phyloP scores from a whole-genome alignment of 2,113 vertebrate genomes.

The Columbina picui region DNA sequence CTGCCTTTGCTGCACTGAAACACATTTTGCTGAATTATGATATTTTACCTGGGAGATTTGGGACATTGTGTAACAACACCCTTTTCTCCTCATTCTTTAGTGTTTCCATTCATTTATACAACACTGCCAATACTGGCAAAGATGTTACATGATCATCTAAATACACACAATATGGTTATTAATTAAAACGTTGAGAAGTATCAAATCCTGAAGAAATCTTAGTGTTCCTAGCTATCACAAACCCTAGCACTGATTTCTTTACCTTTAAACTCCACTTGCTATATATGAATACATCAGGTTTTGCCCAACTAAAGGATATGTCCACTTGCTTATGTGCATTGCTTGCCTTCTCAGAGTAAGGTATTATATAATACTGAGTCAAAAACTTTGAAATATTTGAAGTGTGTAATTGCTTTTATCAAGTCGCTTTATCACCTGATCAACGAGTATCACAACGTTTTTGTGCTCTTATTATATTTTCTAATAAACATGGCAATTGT shows the following conservation, averaged over 20 bases:
- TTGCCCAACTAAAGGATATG: background rate
- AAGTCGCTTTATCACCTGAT: background rate
- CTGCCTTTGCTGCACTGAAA: background rate
- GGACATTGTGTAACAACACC: background rate
- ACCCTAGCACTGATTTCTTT: background rate
- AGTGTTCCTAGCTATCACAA: background rate
- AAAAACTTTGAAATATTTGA: background rate
- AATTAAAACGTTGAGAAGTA: background rate
- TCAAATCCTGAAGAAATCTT: background rate
- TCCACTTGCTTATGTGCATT: background rate
- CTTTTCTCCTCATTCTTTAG: background rate
- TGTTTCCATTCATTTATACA: background rate
- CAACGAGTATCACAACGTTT: background rate
- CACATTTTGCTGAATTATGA: background rate
- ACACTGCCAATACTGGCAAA: background rate
- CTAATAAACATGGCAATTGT: background rate
- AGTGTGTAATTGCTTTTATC: background rate
- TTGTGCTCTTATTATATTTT: background rate
- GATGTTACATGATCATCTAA: background rate
- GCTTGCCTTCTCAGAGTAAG: background rate
- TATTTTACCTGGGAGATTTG: background rate
- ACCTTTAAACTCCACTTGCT: background rate
- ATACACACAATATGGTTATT: background rate
- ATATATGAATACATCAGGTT: background rate
- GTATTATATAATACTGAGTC: accelerated